phyloP scores from a whole-genome alignment of 2,888 invertebrate genomes.

The Polyommatus icarus region DNA sequence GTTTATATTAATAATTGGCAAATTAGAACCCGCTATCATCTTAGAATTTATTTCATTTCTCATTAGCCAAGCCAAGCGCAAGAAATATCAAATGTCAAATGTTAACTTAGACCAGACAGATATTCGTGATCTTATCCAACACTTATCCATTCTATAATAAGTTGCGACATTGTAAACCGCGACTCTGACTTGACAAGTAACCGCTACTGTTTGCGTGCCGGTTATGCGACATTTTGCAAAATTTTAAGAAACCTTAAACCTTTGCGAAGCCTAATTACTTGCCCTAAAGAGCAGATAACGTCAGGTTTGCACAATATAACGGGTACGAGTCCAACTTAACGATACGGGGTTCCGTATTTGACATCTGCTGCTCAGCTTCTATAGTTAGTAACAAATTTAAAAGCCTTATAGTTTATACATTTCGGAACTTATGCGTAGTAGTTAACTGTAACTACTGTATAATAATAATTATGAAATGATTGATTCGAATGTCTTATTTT shows the following conservation, averaged over 20 bases:
- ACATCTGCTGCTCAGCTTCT: not conserved
- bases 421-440: too few relatives aligned
- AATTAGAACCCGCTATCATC: too few relatives aligned
- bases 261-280: not conserved
- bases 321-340: not conserved
- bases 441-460: too few relatives aligned
- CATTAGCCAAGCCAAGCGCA: too few relatives aligned
- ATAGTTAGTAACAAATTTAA: too few relatives aligned
- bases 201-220: not conserved
- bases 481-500: too few relatives aligned
- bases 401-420: too few relatives aligned
- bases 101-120: too few relatives aligned
- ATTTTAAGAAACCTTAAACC: conserved; percentile 12
- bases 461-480: too few relatives aligned
- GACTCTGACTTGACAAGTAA: not conserved
- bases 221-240: not conserved
- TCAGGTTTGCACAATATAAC: conserved; percentile 2
- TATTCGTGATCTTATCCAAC: not conserved
- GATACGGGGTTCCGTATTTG: not conserved
- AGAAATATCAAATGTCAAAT: too few relatives aligned
- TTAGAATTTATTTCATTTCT: too few relatives aligned
- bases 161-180: not conserved
- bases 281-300: not conserved
- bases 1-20: too few relatives aligned
- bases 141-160: not conserved